A percentile compares a stretch with the other conserved stretches of the same genome.
phyloP scores from a whole-genome alignment of 2,888 invertebrate species.

The Phorcus lineatus region DNA sequence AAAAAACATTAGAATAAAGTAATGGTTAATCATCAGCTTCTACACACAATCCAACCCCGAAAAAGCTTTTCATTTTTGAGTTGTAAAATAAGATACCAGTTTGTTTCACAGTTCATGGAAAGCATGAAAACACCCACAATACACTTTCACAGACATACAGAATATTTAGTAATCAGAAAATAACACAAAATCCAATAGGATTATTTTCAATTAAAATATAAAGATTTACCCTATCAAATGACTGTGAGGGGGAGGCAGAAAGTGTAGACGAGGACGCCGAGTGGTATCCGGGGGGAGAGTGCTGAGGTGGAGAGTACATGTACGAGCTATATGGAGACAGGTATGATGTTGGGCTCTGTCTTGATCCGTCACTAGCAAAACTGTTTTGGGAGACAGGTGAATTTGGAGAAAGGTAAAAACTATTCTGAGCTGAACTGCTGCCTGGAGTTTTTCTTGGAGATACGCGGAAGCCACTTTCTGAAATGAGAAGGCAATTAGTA shows the following conservation, averaged over 20 bases:
- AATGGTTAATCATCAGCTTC: no score
- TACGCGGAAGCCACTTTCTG: slow-evolving; percentile 63
- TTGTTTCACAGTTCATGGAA: no score
- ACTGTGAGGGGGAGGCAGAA: slow-evolving; percentile 31
- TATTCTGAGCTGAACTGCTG: slow-evolving; percentile 22
- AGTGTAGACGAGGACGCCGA: slow-evolving; percentile 26
- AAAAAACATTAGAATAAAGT: no score
- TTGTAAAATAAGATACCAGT: no score
- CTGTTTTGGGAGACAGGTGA: slow-evolving; percentile 39
- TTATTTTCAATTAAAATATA: no score
- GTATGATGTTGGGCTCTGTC: slow-evolving; percentile 30
- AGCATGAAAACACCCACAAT: no score
- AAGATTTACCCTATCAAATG: slow-evolving; percentile 49
- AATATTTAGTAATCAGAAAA: no score
- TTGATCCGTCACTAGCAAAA: slow-evolving; percentile 37
- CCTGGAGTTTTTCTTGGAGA: slow-evolving; percentile 49
- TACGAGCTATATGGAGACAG: slow-evolving; percentile 17
- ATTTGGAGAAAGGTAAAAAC: slow-evolving; percentile 30
- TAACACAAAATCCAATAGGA: no score
- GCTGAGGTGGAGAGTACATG: background rate
- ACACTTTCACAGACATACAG: no score
- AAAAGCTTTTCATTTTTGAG: no score
- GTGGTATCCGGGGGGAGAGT: slow-evolving; percentile 9
- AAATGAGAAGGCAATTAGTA: slow-evolving; percentile 4
- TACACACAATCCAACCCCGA: no score